A percentile compares a stretch with the other conserved stretches of the same genome.
Conservation (phyloP, 1,140 invertebrate species). For the Drosophila hydei region DNA sequence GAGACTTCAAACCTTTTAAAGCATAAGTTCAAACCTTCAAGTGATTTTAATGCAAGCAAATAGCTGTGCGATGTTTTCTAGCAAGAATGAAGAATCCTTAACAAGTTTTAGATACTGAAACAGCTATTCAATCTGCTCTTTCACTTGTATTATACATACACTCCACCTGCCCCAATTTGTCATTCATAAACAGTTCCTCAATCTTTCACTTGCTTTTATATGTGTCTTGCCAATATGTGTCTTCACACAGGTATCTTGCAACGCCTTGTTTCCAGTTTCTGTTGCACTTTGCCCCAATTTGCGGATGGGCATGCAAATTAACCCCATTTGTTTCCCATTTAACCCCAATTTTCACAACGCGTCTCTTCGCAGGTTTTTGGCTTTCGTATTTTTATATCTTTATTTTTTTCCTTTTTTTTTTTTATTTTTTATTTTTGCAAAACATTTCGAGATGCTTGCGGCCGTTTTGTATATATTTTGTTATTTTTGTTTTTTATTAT, state of each 20-base stretch:
- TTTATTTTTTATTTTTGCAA: conserved; percentile 24
- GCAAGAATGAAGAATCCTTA: no score
- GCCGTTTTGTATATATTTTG: conserved; percentile 19
- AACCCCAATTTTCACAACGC: conserved; percentile 54
- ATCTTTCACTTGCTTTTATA: background rate
- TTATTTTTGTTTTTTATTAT: conserved; percentile 26
- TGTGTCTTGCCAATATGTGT: background rate
- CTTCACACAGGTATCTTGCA: conserved; percentile 4
- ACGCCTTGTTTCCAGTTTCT: background rate
- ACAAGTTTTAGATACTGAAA: no score
- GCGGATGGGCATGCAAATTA: conserved; percentile 46
- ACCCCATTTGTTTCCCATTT: conserved; percentile 62
- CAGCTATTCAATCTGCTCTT: background rate
- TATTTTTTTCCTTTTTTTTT: conserved; percentile 15
- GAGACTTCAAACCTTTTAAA: no score
- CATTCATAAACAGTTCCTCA: background rate
- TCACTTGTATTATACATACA: background rate
- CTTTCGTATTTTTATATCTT: background rate
- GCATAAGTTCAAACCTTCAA: no score
- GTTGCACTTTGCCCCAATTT: conserved; percentile 27
- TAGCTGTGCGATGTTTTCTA: no score
- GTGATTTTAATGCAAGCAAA: no score
- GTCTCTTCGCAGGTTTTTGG: background rate
- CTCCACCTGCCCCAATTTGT: no score
- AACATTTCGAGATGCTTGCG: conserved; percentile 45